Base-by-base conservation (phyloP, 1,140 invertebrate species). In the Drosophila sturtevanti region DNA sequence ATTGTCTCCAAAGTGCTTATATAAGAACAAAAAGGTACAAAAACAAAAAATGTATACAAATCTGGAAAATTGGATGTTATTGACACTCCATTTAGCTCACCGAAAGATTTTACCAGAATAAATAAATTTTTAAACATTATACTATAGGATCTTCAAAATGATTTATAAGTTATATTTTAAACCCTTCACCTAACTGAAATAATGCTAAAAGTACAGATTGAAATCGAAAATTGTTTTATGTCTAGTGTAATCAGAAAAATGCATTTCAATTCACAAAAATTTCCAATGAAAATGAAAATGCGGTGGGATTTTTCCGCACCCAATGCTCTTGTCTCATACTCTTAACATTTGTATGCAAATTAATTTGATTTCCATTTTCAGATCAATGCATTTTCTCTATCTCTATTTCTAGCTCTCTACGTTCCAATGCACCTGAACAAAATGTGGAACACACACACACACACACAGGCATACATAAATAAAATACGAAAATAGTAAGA, bases 321-420 rank as follows among this genome's bases (percentile, higher is more conserved):
- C n/a, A 21, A 11, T 18, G 9, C 41, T 48, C 16, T 48, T 48
- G 41, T 48, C 41, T 48, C 18, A 48, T 48, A 21, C 16, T 7
- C 5, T 48, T 21, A 48, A 48, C 41, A 48, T 48, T 48, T 48
- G 41, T 48, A 48, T 48, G 41, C 18, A 48, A 48, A 48, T 48
- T 48, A 60, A 59, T 72, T 56, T 34, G 63, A 48, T 62, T 44
- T 52, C 68, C 75, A 44, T 85, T 85, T 86, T 63, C 77, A 79
- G 81, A 81, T 81, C 81, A 86, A 38, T 61, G 34, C 63, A 67
- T 48, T 56, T 80, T 66, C 68, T 76, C 54, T 55, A 64, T 58
- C 55, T 44, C 41, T 21, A 48, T 21, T 18, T 21, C 16, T 21
- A 34, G 7, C 14, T 56, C 51, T 27, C 27, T 56, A 63, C 72